Conservation (phyloP, 2,797 vertebrate species). For the Pangasius macronema region DNA sequence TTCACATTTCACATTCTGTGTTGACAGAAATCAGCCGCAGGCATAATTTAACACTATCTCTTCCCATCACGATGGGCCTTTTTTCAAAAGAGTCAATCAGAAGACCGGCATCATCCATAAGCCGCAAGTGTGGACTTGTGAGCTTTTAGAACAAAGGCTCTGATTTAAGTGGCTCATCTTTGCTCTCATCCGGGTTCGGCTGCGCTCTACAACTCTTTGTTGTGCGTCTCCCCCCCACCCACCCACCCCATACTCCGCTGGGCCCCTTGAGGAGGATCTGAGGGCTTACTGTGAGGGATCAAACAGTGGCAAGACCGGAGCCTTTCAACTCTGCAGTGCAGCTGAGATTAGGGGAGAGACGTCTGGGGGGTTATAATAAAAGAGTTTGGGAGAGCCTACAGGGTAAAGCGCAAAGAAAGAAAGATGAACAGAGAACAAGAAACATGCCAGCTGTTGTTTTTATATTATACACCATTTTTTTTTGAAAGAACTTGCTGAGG, state of each 20-base stretch:
- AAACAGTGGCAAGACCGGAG: conserved; percentile 44
- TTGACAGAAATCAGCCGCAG: not conserved
- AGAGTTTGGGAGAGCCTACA: conserved; percentile 26
- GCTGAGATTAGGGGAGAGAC: conserved; percentile 48
- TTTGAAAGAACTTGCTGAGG: conserved; percentile 14
- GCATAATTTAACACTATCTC: conserved; percentile 15
- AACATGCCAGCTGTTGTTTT: conserved; percentile 24
- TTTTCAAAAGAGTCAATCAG: conserved; percentile 10
- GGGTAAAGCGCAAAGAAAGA: not conserved
- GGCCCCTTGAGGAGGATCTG: conserved; percentile 44
- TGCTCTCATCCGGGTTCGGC: conserved; percentile 46
- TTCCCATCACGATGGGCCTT: not conserved
- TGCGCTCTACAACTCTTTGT: conserved; percentile 51
- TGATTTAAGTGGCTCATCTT: conserved; percentile 52
- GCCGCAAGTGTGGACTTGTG: conserved; percentile 22
- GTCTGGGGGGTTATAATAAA: conserved; percentile 50
- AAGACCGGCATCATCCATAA: not conserved
- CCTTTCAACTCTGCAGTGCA: conserved; percentile 48
- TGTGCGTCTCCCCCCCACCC: conserved; percentile 7
- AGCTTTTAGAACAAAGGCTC: conserved; percentile 47
- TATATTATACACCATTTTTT: not conserved
- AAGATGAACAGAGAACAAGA: conserved; percentile 29
- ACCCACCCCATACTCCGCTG: conserved; percentile 21
- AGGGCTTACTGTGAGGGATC: conserved; percentile 52
- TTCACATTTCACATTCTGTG: not conserved